These are phyloP conservation scores for Pangasianodon gigas DNA, from an alignment of 2,113 vertebrate genomes.

Conservation along the genomic window DNA sequence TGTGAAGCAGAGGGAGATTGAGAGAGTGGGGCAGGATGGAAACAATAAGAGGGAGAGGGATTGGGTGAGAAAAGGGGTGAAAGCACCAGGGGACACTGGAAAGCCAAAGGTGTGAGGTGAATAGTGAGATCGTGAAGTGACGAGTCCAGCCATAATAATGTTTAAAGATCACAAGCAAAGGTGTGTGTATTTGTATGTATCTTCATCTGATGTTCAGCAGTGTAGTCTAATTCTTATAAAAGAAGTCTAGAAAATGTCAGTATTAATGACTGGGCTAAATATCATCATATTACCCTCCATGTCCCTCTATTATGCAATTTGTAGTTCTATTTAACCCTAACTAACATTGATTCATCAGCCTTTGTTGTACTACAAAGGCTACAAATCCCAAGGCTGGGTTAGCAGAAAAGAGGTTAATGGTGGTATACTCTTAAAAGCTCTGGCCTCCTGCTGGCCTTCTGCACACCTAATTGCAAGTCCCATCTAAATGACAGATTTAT, in stretches of 20 bases:
- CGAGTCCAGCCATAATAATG: slow-evolving; percentile 1
- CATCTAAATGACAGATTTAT: slow-evolving; percentile 65
- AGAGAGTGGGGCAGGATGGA: slow-evolving; percentile 45
- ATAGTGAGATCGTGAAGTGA: slow-evolving; percentile 46
- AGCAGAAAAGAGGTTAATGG: slow-evolving; percentile 45
- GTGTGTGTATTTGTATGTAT: neutral
- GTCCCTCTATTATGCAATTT: neutral
- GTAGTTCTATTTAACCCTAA: slow-evolving; percentile 26
- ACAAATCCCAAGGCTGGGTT: slow-evolving; percentile 45
- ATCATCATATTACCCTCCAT: neutral
- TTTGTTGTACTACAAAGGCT: slow-evolving; percentile 12
- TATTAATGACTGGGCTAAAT: neutral
- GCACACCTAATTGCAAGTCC: slow-evolving; percentile 57
- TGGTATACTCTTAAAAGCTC: slow-evolving; percentile 48
- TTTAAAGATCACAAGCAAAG: slow-evolving; percentile 28
- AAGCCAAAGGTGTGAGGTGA: slow-evolving; percentile 52
- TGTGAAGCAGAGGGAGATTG: slow-evolving; percentile 64
- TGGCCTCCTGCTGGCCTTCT: slow-evolving; percentile 25
- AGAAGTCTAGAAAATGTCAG: neutral
- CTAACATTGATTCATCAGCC: neutral
- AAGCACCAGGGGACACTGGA: slow-evolving; percentile 10
- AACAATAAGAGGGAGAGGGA: slow-evolving; percentile 46
- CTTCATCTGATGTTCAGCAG: neutral
- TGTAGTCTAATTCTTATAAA: neutral
- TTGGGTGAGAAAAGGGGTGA: slow-evolving; percentile 49